A percentile compares a stretch with the other conserved stretches of the same genome.
These are phyloP conservation scores for Dasyurus viverrinus DNA, from an alignment of 2,113 vertebrate species.

Conservation along the genomic window DNA sequence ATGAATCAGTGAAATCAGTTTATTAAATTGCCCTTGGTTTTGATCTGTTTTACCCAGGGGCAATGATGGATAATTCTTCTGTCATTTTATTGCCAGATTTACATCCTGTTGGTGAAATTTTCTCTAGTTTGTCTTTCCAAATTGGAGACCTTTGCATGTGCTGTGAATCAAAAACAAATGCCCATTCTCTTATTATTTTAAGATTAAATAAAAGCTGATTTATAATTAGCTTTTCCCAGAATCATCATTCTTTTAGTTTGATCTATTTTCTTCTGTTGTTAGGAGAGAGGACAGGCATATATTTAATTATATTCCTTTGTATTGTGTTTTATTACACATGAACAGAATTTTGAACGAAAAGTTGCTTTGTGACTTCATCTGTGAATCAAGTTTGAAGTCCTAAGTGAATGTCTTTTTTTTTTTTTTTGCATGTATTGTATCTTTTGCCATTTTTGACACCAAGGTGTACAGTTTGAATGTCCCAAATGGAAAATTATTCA, in stretches of 20 bases:
- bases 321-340: background rate
- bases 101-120: background rate
- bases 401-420: background rate
- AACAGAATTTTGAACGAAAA: background rate
- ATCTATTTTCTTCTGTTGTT: background rate
- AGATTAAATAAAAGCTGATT: background rate
- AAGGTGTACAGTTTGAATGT: background rate
- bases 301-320: background rate
- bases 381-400: fast-evolving
- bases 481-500: background rate
- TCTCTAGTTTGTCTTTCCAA: background rate
- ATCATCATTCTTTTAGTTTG: background rate
- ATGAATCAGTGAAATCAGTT: background rate
- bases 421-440: fast-evolving
- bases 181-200: background rate
- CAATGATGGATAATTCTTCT: background rate
- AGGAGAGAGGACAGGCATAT: background rate
- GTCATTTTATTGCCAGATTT: background rate
- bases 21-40: background rate
- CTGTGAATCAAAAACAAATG: background rate
- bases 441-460: background rate
- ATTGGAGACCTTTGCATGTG: background rate
- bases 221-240: background rate
- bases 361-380: background rate
- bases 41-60: background rate